A percentile compares a stretch with the other conserved stretches of the same genome.
Evolutionary conservation across 2,113 vertebrate species (phyloP).

Genomic region (Eira barbara): DNA sequence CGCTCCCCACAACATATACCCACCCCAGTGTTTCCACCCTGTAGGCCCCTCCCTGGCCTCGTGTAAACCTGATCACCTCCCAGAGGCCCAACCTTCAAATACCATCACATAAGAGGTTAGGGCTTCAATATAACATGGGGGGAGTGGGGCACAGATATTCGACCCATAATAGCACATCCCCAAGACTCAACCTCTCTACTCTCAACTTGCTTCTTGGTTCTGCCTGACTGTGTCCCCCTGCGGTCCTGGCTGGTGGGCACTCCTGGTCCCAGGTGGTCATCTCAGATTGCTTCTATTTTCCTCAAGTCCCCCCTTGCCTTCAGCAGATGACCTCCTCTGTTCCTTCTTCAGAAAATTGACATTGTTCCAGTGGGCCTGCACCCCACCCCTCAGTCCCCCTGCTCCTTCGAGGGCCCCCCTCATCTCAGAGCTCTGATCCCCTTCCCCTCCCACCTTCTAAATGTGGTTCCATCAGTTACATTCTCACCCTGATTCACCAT

Average conservation of each 20-base stretch:
- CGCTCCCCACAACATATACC: no score
- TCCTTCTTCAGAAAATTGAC: background rate
- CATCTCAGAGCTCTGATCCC: background rate
- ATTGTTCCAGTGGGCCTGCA: rapidly evolving
- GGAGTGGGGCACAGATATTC: background rate
- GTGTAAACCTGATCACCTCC: background rate
- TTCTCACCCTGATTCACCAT: background rate
- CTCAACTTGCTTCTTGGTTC: background rate
- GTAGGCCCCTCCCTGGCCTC: background rate
- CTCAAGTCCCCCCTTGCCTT: background rate
- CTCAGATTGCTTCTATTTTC: background rate
- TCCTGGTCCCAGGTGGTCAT: background rate
- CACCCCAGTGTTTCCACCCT: background rate
- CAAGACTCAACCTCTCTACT: background rate
- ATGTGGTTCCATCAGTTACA: background rate
- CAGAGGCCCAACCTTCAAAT: background rate
- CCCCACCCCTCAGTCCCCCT: rapidly evolving
- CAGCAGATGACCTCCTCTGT: background rate
- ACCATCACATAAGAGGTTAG: background rate
- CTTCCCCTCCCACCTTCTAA: background rate
- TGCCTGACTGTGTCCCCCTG: background rate
- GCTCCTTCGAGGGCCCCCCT: background rate
- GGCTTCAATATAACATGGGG: background rate
- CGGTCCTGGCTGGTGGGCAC: background rate
- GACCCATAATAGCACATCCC: background rate